Percentiles rank a stretch among this genome's conserved stretches.
Evolutionary conservation across 2,888 invertebrate genomes (phyloP).

Genomic region (Euzophera pinguis): DNA sequence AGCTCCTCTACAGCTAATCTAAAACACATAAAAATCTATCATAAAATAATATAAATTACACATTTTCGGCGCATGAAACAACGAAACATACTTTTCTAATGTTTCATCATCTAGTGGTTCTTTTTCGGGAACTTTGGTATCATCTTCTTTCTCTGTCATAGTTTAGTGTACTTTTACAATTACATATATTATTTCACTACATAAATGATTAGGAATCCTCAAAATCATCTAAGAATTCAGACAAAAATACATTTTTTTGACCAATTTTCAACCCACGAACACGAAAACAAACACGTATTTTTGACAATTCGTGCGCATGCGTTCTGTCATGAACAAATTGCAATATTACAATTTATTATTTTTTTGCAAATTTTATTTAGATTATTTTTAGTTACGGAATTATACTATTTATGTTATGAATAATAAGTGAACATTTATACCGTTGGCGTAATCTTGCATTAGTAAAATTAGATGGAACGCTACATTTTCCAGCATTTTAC

Average conservation of each 20-base stretch:
- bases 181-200: conserved; percentile 22
- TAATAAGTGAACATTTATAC: too few species aligned
- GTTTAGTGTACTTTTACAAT: conserved; percentile 43
- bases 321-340: conserved; percentile 9
- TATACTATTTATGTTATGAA: too few species aligned
- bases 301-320: conserved; percentile 28
- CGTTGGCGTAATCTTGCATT: too few species aligned
- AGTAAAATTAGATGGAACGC: too few species aligned
- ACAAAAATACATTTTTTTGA: conserved; percentile 37
- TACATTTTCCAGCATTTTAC: too few species aligned
- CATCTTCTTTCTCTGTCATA: conserved; percentile 75
- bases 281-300: conserved; percentile 49
- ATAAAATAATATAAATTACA: conserved; percentile 11
- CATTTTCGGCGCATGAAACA: conserved; percentile 13
- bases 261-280: conserved; percentile 27
- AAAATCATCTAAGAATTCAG: conserved; percentile 26
- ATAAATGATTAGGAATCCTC: conserved; percentile 16
- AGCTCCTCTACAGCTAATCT: conserved; percentile 81
- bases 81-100: conserved; percentile 61
- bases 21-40: conserved; percentile 25
- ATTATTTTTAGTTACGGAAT: too few species aligned
- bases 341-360: too few species aligned
- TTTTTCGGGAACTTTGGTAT: conserved; percentile 59
- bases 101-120: conserved; percentile 71
- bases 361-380: not conserved